These are phyloP conservation scores for Troides oblongomaculatus DNA, from an alignment of 2,888 invertebrate species.

Conservation along the genomic window DNA sequence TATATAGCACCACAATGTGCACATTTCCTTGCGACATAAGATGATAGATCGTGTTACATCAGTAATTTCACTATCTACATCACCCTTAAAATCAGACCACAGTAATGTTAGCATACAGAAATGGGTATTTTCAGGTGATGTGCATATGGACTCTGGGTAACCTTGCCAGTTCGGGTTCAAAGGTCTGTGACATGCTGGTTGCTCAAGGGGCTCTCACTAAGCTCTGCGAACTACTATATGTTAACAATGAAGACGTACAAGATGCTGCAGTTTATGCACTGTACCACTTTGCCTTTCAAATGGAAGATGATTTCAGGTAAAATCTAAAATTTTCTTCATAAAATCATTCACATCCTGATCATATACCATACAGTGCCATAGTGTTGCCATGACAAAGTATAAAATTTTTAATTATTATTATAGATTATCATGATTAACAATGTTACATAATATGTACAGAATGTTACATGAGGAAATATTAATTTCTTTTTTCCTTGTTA, in stretches of 20 bases:
- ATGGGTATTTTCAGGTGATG: slow-evolving; percentile 46
- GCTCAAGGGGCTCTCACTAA: slow-evolving; percentile 54
- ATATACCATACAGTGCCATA: too few species aligned
- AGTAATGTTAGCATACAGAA: too few species aligned
- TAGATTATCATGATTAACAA: not conserved
- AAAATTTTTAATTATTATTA: not conserved
- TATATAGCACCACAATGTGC: too few species aligned
- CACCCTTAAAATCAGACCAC: too few species aligned
- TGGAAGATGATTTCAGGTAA: slow-evolving; percentile 55
- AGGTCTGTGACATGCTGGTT: slow-evolving; percentile 43
- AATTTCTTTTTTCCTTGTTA: too few species aligned
- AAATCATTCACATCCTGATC: too few species aligned
- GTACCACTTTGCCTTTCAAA: slow-evolving; percentile 49
- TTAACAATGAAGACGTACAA: slow-evolving; percentile 38
- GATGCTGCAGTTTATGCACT: slow-evolving; percentile 59
- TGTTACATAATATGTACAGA: not conserved
- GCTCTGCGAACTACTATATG: slow-evolving; percentile 41
- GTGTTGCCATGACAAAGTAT: too few species aligned
- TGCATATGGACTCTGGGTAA: slow-evolving; percentile 69
- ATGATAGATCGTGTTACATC: too few species aligned
- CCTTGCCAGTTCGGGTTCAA: slow-evolving; percentile 50
- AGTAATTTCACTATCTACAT: too few species aligned
- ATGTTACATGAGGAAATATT: not conserved
- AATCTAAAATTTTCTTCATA: too few species aligned
- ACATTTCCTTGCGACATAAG: too few species aligned